Percentiles rank a stretch among this genome's conserved stretches.
Conservation (phyloP, 2,888 invertebrate genomes). For the Campoplex nolae region DNA sequence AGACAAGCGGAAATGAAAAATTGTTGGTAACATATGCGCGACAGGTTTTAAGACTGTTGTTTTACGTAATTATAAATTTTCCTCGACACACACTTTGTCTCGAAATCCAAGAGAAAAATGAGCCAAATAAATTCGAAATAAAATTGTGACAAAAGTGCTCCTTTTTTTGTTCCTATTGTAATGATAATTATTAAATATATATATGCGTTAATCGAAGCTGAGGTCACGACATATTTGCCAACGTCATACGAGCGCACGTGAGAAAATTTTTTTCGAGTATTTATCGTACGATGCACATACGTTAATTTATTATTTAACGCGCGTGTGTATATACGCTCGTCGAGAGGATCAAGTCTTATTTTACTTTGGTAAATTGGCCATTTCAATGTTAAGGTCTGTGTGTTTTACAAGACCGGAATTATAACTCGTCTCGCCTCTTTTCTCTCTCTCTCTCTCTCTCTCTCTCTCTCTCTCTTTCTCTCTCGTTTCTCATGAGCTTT, state of each 20-base stretch:
- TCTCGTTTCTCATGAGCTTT: conserved; percentile 6
- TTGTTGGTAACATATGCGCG: conserved; percentile 11
- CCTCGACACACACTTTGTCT: background rate
- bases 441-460: conserved; percentile 22
- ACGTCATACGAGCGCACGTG: background rate
- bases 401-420: conserved; percentile 14
- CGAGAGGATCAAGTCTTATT: background rate
- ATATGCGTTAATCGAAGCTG: conserved; percentile 51
- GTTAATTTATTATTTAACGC: conserved; percentile 30
- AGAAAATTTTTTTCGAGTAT: conserved; percentile 5
- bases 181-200: background rate
- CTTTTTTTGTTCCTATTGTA: background rate
- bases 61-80: conserved; percentile 6
- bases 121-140: background rate
- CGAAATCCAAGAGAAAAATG: background rate
- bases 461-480: conserved; percentile 34
- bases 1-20: conserved; percentile 9
- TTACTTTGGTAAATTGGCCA: background rate
- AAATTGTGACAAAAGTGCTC: background rate
- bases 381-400: conserved; percentile 52
- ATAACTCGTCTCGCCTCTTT: background rate
- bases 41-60: background rate
- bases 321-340: background rate
- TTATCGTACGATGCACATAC: conserved; percentile 5
- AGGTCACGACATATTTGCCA: conserved; percentile 72